phyloP scores from a whole-genome alignment of 2,888 invertebrate genomes.

The Limenitis camilla region DNA sequence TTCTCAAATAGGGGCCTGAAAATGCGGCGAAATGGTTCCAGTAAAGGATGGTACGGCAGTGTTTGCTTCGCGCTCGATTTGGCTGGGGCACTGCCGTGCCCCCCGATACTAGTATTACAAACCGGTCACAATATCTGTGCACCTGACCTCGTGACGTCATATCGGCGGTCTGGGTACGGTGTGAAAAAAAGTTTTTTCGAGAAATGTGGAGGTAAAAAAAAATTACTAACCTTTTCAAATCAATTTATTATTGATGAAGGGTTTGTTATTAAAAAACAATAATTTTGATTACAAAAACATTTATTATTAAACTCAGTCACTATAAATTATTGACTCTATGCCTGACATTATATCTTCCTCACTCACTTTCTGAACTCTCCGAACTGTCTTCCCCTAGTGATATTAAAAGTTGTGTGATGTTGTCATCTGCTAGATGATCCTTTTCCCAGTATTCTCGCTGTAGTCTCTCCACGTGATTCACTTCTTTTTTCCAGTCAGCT shows the following conservation, averaged over 20 bases:
- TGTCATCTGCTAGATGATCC: slow-evolving; percentile 12
- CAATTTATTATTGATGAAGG: background rate
- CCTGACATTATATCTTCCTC: background rate
- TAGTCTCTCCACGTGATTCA: slow-evolving; percentile 22
- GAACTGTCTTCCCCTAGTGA: slow-evolving; percentile 10
- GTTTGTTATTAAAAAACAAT: background rate
- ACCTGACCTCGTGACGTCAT: background rate
- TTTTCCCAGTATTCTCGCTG: slow-evolving; percentile 18
- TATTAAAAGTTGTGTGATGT: slow-evolving; percentile 18
- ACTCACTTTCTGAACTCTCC: background rate
- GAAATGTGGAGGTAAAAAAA: background rate
- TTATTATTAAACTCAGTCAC: no score
- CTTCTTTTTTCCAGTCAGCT: slow-evolving; percentile 24
- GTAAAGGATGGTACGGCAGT: no score
- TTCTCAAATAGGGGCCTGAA: no score
- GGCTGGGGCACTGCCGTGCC: no score
- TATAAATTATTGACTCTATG: no score
- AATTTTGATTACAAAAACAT: no score
- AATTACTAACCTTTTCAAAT: background rate
- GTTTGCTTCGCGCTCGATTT: no score
- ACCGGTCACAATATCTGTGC: no score
- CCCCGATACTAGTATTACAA: no score
- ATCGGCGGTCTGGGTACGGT: background rate
- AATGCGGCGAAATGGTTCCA: no score
- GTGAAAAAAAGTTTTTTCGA: background rate